phyloP scores from a whole-genome alignment of 2,888 invertebrate genomes.

The Scaptomyza tumidula region DNA sequence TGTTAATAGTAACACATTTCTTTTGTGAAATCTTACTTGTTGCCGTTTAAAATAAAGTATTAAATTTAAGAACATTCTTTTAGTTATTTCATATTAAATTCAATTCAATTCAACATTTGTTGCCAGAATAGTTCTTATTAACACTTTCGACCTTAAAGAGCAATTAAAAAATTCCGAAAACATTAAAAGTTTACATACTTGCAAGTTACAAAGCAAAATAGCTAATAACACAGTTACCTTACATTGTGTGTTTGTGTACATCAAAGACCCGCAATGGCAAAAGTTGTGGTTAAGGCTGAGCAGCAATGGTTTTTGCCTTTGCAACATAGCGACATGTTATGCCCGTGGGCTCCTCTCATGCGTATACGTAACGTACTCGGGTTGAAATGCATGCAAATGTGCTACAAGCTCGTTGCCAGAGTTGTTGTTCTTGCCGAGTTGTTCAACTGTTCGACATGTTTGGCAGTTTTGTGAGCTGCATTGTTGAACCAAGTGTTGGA shows the following conservation, averaged over 20 bases:
- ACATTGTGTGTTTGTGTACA: background rate
- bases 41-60: too few relatives aligned
- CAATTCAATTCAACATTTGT: background rate
- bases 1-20: too few relatives aligned
- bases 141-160: background rate
- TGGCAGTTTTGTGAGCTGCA: background rate
- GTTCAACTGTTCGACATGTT: constrained; percentile 22
- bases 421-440: background rate
- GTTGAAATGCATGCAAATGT: constrained; percentile 17
- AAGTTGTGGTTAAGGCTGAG: constrained; percentile 10
- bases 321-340: constrained; percentile 38
- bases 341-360: constrained; percentile 44
- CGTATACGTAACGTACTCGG: constrained; percentile 62
- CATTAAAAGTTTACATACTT: background rate
- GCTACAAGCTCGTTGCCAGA: background rate
- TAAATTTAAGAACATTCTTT: too few relatives aligned
- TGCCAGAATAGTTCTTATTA: background rate
- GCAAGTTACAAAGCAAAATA: constrained; percentile 2
- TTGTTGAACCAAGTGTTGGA: background rate
- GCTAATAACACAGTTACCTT: constrained; percentile 1
- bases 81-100: background rate
- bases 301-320: background rate
- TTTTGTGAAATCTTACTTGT: too few relatives aligned
- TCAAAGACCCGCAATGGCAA: constrained; percentile 9
- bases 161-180: background rate